Evolutionary conservation across 2,113 vertebrate genomes (phyloP), one percentile per base, ranked within the genome.

Genomic region (Nothobranchius kuhntae): DNA sequence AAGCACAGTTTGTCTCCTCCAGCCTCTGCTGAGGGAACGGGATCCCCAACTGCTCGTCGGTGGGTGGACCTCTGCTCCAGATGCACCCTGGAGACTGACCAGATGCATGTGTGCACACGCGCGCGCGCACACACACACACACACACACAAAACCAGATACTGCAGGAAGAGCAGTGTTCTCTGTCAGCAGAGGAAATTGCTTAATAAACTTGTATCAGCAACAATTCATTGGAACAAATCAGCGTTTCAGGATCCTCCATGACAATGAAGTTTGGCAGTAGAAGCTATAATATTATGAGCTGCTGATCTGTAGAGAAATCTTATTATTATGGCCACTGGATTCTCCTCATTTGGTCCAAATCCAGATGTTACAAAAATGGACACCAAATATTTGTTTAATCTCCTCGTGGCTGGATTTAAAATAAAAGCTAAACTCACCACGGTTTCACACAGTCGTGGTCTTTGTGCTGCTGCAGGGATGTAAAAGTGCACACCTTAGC

Each of bases 21-120:
- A 8, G 65, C 38, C 56, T 82, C 60, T 9, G 62, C 58, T 52
- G 71, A 59, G 53, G 48, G 35, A 53, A 75, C 63, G 68, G 73
- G 63, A 58, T 47, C 76, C 60, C 65, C 60, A 81, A 77, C 72
- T 85, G 76, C 69, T 67, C 53, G 68, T 53, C 69, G 78, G 75
- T 83, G 80, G 85, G 90, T 73, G 75, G 78, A 90, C 70, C 77
- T 85, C 73, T 80, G 78, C 35, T 74, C 84, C 79, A 87, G 61
- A 85, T 83, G 74, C 81, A 74, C 80, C 66, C 86, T 82, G 88
- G 46, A 30, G 30, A 59, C 53, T 48, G 67, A 75, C 61, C 78
- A 87, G 82, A 88, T 89, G 73, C 60, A 51, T 11, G 1, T 47
- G 36, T 40, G 35, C 61, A 30, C 52, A 30, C 47, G 26, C 57